A percentile compares a stretch with the other conserved stretches of the same genome.
Evolutionary conservation across 2,113 vertebrate species (phyloP).

Genomic region (Rhipidura dahli): DNA sequence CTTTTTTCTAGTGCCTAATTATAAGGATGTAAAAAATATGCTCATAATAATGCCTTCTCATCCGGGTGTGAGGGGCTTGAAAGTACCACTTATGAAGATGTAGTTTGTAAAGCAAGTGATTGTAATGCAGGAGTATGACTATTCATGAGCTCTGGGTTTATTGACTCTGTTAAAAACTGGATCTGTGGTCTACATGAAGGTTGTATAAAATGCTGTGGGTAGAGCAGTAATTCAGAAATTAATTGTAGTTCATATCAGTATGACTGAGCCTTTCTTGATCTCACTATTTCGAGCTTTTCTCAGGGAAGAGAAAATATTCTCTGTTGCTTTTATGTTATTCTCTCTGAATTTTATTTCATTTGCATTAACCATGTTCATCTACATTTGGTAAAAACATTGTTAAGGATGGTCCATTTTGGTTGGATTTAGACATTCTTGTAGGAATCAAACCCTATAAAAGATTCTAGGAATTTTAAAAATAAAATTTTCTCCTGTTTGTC

Average conservation of each 20-base stretch:
- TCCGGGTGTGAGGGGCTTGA: background rate
- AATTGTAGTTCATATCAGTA: background rate
- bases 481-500: background rate
- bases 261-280: background rate
- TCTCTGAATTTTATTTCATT: background rate
- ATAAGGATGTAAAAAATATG: constrained; percentile 31
- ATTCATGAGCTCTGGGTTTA: constrained; percentile 30
- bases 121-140: constrained; percentile 10
- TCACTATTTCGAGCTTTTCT: background rate
- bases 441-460: background rate
- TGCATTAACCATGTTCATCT: background rate
- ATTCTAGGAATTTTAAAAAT: background rate
- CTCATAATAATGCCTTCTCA: constrained; percentile 35
- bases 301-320: background rate
- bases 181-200: background rate
- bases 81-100: constrained; percentile 19
- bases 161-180: background rate
- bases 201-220: background rate
- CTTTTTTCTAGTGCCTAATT: constrained; percentile 43
- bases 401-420: background rate
- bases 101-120: constrained; percentile 15
- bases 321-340: background rate
- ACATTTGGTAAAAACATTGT: background rate
- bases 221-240: background rate
- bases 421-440: background rate